Evolutionary conservation across 2,888 invertebrate genomes (phyloP), one percentile per base, ranked within the genome.

Genomic region (Himalopsyche japonica): DNA sequence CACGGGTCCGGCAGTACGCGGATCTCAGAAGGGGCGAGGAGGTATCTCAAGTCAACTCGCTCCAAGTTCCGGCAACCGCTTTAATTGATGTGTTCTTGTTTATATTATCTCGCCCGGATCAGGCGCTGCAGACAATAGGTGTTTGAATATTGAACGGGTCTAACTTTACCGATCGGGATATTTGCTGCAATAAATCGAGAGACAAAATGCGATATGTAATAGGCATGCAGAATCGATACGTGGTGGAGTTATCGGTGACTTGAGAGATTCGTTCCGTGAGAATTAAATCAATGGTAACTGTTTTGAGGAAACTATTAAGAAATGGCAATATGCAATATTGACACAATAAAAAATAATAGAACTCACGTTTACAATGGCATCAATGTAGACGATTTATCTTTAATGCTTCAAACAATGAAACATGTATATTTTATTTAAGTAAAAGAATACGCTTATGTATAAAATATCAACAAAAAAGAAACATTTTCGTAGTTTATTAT

Each of bases 21-120:
- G 82, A 32, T 48, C 57, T 83, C 83, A 82, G 86, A 78, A 80
- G 83, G 79, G 76, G 24, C 49, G 83, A 81, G 81, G 83, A 83
- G 81, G 83, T 82, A 79, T 78, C 79, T 82, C 84, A 64, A 76
- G 76, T 64, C 79, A 80, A 34, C 76, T 32, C 70, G 79, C 18
- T 32, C 49, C 76, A 34, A 48, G 57, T 85, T 85, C 85, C 85
- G 85, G 81, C 85, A 85, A 76, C 79, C 76, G 81, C 47, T 82
- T 82, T 85, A 83, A 85, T 85, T 85, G 85, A 85, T 85, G 85
- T 70, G 80, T 85, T 85, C 84, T 84, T 80, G 84, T 82, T 84
- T 82, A 78, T 79, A 79, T 47, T 79, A 83, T 83, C 83, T 37
- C 49, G 79, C 77, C 48, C 6, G 77, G 48, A 82, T 82, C 85